These are phyloP conservation scores for Platysternon megacephalum DNA, from an alignment of 2,113 vertebrate species.

Conservation along the genomic window DNA sequence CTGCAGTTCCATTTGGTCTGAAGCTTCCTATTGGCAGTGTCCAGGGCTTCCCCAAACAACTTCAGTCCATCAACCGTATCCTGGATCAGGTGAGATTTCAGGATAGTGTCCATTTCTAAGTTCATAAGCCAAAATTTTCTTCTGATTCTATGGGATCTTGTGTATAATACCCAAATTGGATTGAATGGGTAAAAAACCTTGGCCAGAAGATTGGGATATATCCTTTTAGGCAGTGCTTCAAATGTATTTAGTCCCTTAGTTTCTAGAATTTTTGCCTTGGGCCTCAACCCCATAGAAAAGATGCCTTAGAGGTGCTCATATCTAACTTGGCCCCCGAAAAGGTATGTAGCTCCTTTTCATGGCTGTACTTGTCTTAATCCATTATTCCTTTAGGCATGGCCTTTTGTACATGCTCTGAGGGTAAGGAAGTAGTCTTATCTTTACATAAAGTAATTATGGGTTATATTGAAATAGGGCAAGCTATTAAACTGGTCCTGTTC, in stretches of 20 bases:
- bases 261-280: background rate
- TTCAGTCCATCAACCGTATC: background rate
- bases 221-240: background rate
- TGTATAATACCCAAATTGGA: background rate
- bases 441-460: background rate
- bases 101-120: background rate
- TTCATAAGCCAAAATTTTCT: background rate
- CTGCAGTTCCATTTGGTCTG: background rate
- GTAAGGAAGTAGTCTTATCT: background rate
- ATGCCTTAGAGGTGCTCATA: background rate
- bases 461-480: background rate
- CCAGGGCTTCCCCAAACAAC: background rate
- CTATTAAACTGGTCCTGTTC: background rate
- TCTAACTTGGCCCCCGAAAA: background rate
- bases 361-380: background rate
- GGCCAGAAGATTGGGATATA: background rate
- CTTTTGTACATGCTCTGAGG: background rate
- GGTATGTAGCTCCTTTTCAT: background rate
- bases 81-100: background rate
- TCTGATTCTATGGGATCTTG: background rate
- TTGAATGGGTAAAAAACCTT: background rate
- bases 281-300: background rate
- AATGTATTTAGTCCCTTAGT: background rate
- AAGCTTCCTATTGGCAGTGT: conserved; percentile 1
- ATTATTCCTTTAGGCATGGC: background rate